A percentile compares a stretch with the other conserved stretches of the same genome.
Evolutionary conservation across 2,888 invertebrate genomes (phyloP).

Genomic region (Drosophila paranaensis): DNA sequence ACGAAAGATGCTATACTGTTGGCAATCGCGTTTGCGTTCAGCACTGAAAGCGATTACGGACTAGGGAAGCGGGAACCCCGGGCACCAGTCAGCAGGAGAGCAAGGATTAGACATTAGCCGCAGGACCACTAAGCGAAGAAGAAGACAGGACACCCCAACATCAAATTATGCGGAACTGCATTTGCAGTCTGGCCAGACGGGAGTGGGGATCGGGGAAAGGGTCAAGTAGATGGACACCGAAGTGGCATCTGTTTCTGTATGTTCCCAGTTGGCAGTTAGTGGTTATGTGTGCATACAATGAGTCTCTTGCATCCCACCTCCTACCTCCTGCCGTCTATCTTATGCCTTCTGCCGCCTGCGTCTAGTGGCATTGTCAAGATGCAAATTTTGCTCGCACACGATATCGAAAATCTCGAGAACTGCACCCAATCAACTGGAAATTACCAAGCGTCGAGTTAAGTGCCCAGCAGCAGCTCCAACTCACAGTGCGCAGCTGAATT

Average conservation of each 20-base stretch:
- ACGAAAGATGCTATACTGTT: constrained; percentile 40
- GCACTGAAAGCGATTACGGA: constrained; percentile 66
- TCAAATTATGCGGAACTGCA: constrained; percentile 70
- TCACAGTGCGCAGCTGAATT: constrained; percentile 58
- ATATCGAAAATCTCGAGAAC: constrained; percentile 73
- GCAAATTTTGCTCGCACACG: constrained; percentile 61
- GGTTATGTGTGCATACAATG: constrained; percentile 31
- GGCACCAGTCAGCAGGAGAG: background rate
- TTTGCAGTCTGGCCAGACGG: constrained; percentile 1
- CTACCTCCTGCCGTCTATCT: constrained; percentile 1
- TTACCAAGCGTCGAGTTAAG: constrained; percentile 70
- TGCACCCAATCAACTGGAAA: constrained; percentile 82
- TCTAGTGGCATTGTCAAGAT: constrained; percentile 34
- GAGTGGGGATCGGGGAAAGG: background rate
- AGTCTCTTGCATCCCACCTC: constrained; percentile 11
- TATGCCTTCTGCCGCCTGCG: background rate
- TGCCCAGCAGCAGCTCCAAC: constrained; percentile 40
- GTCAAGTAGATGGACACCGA: constrained; percentile 25
- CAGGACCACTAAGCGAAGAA: constrained; percentile 30
- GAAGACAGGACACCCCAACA: constrained; percentile 8
- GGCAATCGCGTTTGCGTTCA: constrained; percentile 64
- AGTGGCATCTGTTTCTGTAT: constrained; percentile 42
- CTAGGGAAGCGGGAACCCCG: constrained; percentile 11
- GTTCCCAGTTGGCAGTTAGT: constrained; percentile 27
- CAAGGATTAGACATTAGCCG: constrained; percentile 42